phyloP scores from a whole-genome alignment of 2,797 vertebrate genomes.

The Caiman crocodilus region DNA sequence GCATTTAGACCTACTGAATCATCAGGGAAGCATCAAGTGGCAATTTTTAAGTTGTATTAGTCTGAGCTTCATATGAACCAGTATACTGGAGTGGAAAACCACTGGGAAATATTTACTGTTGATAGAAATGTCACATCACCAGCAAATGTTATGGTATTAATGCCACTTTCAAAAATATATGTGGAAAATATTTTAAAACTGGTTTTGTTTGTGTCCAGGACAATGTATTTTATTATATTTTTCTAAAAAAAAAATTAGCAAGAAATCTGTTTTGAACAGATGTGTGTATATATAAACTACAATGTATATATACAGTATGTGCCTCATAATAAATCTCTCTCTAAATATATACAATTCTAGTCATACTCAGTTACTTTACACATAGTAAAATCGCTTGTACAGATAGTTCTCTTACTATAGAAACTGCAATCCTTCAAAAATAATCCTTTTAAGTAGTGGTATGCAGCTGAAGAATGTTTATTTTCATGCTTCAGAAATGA shows the following conservation, averaged over 20 bases:
- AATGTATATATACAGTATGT: too few relatives aligned
- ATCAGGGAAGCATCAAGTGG: background rate
- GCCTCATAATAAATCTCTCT: background rate
- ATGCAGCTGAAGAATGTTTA: constrained; percentile 4
- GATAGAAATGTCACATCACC: background rate
- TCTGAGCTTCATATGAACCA: background rate
- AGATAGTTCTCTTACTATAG: background rate
- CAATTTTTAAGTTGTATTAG: background rate
- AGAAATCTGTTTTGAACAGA: background rate
- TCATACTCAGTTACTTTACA: background rate
- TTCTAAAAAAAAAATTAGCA: background rate
- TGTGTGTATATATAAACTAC: background rate
- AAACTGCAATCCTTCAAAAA: background rate
- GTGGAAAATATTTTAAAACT: background rate
- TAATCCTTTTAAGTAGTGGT: background rate
- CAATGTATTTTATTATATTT: background rate
- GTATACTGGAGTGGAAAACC: background rate
- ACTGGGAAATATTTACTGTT: background rate
- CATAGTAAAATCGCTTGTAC: background rate
- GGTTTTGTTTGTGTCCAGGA: background rate
- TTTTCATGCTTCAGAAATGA: constrained; percentile 28
- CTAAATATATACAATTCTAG: background rate
- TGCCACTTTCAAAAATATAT: background rate
- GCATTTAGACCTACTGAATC: background rate
- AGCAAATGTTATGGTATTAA: background rate